A percentile compares a stretch with the other conserved stretches of the same genome.
These are phyloP conservation scores for Pygocentrus nattereri DNA, from an alignment of 2,797 vertebrate genomes.

Conservation along the genomic window DNA sequence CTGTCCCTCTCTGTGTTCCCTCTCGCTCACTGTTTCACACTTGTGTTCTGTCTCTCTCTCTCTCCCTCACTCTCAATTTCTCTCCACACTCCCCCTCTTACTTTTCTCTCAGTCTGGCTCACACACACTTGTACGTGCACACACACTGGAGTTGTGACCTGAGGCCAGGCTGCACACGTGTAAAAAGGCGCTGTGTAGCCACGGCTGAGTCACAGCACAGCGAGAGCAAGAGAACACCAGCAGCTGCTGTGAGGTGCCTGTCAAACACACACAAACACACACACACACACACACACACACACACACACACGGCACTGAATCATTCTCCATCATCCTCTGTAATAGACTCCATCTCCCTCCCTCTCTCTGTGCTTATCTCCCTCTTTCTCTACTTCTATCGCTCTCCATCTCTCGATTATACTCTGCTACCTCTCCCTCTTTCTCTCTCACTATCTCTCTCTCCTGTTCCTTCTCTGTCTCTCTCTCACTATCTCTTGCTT, in stretches of 20 bases:
- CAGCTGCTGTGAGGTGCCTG: conserved; percentile 75
- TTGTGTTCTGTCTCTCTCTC: neutral
- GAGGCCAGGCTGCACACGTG: conserved; percentile 73
- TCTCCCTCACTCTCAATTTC: neutral
- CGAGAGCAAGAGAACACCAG: conserved; percentile 68
- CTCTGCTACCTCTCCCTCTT: no score
- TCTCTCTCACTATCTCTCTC: no score
- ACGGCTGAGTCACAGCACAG: conserved; percentile 54
- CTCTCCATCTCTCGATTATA: neutral
- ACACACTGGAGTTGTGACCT: conserved; percentile 66
- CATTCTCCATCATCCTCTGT: conserved; percentile 53
- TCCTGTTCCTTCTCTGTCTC: no score
- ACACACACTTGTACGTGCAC: conserved; percentile 39
- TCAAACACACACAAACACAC: conserved; percentile 57
- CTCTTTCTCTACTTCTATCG: neutral
- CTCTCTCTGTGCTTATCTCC: neutral
- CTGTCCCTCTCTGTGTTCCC: neutral
- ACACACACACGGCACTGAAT: conserved; percentile 41
- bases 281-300: conserved; percentile 47
- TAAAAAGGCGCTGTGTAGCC: conserved; percentile 68
- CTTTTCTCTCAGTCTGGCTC: neutral
- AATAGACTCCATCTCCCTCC: conserved; percentile 42
- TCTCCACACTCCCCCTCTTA: conserved; percentile 4
- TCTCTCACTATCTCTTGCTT: no score
- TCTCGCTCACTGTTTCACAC: conserved; percentile 13